Conservation (phyloP, 64 coral and sea anemone species). For the Stichodactyla helianthus region DNA sequence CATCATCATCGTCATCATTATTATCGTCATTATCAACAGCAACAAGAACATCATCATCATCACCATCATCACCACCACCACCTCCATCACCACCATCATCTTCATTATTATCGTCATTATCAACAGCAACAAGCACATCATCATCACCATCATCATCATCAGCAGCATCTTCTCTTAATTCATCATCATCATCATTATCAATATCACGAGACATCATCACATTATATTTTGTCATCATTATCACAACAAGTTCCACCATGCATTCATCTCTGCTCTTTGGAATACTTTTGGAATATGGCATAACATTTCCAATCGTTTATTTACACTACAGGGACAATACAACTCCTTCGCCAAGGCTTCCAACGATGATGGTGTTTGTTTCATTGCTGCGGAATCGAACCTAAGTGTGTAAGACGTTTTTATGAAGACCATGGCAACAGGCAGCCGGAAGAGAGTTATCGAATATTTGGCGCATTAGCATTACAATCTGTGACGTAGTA, state of each 20-base stretch:
- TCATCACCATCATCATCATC: not conserved
- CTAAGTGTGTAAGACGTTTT: slow-evolving; percentile 18
- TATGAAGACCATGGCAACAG: not conserved
- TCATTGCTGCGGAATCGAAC: slow-evolving; percentile 41
- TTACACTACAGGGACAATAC: slow-evolving; percentile 28
- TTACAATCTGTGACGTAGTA: too few species aligned
- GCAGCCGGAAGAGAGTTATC: too few species aligned
- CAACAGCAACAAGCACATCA: too few species aligned
- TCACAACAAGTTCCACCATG: too few species aligned
- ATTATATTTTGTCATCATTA: too few species aligned
- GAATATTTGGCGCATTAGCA: too few species aligned
- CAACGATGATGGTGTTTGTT: slow-evolving; percentile 37
- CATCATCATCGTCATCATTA: not conserved
- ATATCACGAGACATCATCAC: not conserved
- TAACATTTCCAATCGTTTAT: not conserved
- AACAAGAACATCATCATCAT: not conserved
- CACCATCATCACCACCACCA: too few species aligned
- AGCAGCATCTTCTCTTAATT: not conserved
- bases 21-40: not conserved
- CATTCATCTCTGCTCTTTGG: not conserved
- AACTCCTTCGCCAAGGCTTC: slow-evolving; percentile 30
- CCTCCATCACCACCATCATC: not conserved
- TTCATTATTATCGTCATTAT: too few species aligned
- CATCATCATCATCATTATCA: not conserved
- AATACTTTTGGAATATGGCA: not conserved